Evolutionary conservation across 2,113 vertebrate species (phyloP), one percentile per base, ranked within the genome.

Genomic region (Origma solitaria): DNA sequence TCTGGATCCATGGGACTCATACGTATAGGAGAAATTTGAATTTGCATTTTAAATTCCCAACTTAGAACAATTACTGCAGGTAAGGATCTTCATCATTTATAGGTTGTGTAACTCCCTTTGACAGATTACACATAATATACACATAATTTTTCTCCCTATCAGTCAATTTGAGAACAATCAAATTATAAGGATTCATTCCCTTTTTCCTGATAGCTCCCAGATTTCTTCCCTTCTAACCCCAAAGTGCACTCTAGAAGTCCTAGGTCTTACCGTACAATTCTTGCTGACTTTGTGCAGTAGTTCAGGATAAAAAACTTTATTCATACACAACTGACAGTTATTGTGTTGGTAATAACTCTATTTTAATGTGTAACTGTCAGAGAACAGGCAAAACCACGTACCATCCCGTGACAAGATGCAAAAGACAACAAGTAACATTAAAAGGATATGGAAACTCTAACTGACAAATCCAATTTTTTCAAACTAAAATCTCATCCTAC

Each of bases 11-110:
- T 1, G 6, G 16, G 27, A 79, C 77, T 86, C 54, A 30, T 4
- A 35, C 0, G 0, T 27, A 35, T 2, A 78, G 28, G 7, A 79
- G 18, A 82, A 57, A 31, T 68, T 50, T 0, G 3, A 33, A 62
- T 58, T 56, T 8, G 6, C 40, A 49, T 78, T 88, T 92, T 64
- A 76, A 65, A 85, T 73, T 77, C 33, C 65, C 54, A 78, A 7
- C 3, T 80, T 38, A 11, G 7, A 47, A 47, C 7, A 72, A 69
- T 33, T 47, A 68, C 40, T 72, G 38, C n/a, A 78, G 3, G 33
- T 42, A 66, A 78, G 6, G 11, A 2, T 72, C 82, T 66, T 81
- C 38, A 35, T 23, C 61, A 73, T 71, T 71, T 51, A 47, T 6
- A 56, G 13, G 64, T 35, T 13, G 14, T 40, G 7, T 49, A 71